phyloP scores from a whole-genome alignment of 2,113 vertebrate genomes.

The Sinocyclocheilus grahami region DNA sequence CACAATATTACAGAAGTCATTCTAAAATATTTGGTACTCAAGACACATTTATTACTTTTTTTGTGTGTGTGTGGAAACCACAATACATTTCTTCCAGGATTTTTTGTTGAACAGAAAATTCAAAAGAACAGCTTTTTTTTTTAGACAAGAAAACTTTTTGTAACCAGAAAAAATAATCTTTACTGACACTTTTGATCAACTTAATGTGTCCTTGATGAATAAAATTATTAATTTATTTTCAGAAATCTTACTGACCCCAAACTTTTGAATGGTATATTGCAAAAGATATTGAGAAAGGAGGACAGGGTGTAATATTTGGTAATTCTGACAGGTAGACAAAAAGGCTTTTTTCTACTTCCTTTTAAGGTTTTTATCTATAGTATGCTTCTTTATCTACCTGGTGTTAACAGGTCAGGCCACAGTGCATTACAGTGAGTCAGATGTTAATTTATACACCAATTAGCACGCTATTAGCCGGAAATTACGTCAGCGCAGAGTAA shows the following conservation, averaged over 20 bases:
- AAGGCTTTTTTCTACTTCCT: slow-evolving; percentile 36
- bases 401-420: slow-evolving; percentile 53
- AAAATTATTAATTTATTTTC: background rate
- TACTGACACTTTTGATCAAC: background rate
- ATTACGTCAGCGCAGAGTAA: too few species aligned
- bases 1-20: background rate
- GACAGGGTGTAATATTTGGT: background rate
- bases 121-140: background rate
- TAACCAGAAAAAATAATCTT: too few species aligned
- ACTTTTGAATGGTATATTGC: background rate
- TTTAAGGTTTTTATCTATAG: slow-evolving; percentile 36
- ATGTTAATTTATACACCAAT: slow-evolving; percentile 58
- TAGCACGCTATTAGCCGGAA: slow-evolving; percentile 55
- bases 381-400: slow-evolving; percentile 55
- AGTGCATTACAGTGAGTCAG: slow-evolving; percentile 46
- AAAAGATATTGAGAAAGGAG: background rate
- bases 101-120: background rate
- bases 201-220: background rate
- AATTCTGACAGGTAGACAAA: slow-evolving; percentile 19
- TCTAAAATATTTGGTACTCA: background rate
- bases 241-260: background rate
- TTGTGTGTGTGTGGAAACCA: background rate
- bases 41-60: background rate
- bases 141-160: too few species aligned
- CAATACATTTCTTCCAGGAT: background rate